phyloP scores from a whole-genome alignment of 2,888 invertebrate species.

The Anoplius nigerrimus region DNA sequence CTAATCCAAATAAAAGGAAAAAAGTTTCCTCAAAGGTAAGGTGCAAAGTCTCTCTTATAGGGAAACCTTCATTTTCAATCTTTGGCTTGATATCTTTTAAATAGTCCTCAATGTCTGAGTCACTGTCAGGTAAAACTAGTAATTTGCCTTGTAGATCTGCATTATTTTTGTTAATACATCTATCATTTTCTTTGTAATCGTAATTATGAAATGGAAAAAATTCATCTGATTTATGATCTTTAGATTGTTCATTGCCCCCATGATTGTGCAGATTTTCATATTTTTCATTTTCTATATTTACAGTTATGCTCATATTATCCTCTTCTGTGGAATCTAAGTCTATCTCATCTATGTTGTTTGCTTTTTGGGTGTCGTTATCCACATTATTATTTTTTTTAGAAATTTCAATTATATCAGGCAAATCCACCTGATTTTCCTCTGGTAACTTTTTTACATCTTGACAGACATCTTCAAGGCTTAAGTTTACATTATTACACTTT shows the following conservation, averaged over 20 bases:
- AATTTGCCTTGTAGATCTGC: constrained; percentile 72
- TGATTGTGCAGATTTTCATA: constrained; percentile 35
- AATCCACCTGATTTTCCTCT: not conserved
- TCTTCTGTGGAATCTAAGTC: constrained; percentile 62
- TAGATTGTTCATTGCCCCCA: constrained; percentile 52
- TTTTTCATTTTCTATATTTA: constrained; percentile 33
- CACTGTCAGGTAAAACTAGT: constrained; percentile 81
- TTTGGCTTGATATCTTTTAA: constrained; percentile 79
- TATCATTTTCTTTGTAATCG: constrained; percentile 23
- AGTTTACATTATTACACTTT: too few species aligned
- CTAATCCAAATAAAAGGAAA: constrained; percentile 82
- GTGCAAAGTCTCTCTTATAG: constrained; percentile 80
- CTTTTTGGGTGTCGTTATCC: constrained; percentile 22
- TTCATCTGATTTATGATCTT: constrained; percentile 37
- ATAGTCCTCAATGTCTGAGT: constrained; percentile 81
- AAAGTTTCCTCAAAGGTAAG: constrained; percentile 87
- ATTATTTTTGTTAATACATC: constrained; percentile 44
- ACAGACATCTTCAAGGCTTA: too few species aligned
- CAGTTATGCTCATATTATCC: constrained; percentile 61
- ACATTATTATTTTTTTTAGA: constrained; percentile 3
- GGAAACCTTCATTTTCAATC: constrained; percentile 79
- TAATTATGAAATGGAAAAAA: constrained; percentile 18
- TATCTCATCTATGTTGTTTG: constrained; percentile 44
- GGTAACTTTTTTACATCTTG: not conserved
- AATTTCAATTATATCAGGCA: constrained; percentile 29